A percentile compares a stretch with the other conserved stretches of the same genome.
phyloP scores from a whole-genome alignment of 2,888 invertebrate genomes.

The Caenorhabditis afra region DNA sequence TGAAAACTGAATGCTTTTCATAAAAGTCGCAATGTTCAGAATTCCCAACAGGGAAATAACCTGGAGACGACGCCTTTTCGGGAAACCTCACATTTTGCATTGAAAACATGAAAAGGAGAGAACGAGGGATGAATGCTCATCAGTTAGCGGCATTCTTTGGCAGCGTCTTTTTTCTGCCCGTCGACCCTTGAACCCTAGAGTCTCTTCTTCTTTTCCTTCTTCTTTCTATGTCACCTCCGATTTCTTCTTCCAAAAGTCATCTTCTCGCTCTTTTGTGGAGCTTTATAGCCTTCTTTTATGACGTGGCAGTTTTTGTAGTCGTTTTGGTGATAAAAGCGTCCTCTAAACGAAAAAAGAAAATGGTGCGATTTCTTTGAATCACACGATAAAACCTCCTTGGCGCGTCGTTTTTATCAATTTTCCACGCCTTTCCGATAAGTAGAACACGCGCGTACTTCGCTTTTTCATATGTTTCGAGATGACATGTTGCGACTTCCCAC shows the following conservation, averaged over 20 bases:
- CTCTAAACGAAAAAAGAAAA: slow-evolving; percentile 4
- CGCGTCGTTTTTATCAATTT: slow-evolving; percentile 33
- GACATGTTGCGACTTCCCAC: slow-evolving; percentile 18
- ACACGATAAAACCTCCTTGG: slow-evolving; percentile 51
- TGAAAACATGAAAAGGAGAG: no score
- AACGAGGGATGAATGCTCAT: no score
- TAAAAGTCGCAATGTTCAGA: no score
- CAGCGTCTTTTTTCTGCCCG: slow-evolving; percentile 18
- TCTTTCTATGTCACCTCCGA: neutral
- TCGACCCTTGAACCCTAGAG: no score
- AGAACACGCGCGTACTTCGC: slow-evolving; percentile 55
- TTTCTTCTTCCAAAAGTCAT: no score
- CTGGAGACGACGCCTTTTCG: no score
- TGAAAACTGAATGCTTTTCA: no score
- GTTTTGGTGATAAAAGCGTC: slow-evolving; percentile 1
- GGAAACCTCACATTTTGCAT: no score
- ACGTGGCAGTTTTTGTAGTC: slow-evolving; percentile 8
- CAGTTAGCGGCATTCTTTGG: no score
- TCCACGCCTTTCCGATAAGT: slow-evolving; percentile 49
- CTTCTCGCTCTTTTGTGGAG: neutral
- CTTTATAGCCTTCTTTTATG: neutral
- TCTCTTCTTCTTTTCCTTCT: no score
- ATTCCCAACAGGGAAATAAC: no score
- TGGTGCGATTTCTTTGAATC: slow-evolving; percentile 61
- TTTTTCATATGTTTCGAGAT: slow-evolving; percentile 22